phyloP scores from a whole-genome alignment of 2,888 invertebrate genomes.

The Callyntrura guangdongensis region DNA sequence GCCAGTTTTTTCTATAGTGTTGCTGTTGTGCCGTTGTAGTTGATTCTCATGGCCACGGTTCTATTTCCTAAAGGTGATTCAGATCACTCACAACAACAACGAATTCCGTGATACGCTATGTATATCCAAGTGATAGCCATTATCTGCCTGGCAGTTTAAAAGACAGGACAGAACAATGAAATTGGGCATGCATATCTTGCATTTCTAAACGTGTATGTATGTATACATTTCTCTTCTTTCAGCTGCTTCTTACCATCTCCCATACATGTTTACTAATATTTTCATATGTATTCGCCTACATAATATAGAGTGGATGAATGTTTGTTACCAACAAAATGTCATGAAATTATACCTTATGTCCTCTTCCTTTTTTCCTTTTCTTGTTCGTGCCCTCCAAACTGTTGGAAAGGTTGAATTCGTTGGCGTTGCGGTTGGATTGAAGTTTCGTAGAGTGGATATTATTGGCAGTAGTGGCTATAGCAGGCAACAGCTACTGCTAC shows the following conservation, averaged over 20 bases:
- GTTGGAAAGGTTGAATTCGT: conserved; percentile 26
- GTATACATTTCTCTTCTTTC: no score
- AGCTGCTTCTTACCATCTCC: no score
- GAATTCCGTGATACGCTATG: no score
- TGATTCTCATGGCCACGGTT: no score
- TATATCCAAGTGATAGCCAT: no score
- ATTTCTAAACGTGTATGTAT: not conserved
- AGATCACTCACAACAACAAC: no score
- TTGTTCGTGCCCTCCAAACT: conserved; percentile 5
- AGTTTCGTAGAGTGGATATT: conserved; percentile 1
- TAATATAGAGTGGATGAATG: no score
- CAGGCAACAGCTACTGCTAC: not conserved
- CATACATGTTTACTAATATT: no score
- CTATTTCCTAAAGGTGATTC: no score
- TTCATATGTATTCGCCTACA: no score
- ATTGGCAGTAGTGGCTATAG: not conserved
- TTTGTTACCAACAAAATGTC: not conserved
- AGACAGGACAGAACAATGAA: no score
- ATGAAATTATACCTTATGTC: not conserved
- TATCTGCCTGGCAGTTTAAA: no score
- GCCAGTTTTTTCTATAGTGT: not conserved
- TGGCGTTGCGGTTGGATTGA: not conserved
- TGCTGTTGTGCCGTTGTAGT: not conserved
- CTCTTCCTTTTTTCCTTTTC: not conserved
- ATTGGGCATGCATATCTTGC: not conserved